phyloP scores from a whole-genome alignment of 2,888 invertebrate genomes.

The Luffia ferchaultella region DNA sequence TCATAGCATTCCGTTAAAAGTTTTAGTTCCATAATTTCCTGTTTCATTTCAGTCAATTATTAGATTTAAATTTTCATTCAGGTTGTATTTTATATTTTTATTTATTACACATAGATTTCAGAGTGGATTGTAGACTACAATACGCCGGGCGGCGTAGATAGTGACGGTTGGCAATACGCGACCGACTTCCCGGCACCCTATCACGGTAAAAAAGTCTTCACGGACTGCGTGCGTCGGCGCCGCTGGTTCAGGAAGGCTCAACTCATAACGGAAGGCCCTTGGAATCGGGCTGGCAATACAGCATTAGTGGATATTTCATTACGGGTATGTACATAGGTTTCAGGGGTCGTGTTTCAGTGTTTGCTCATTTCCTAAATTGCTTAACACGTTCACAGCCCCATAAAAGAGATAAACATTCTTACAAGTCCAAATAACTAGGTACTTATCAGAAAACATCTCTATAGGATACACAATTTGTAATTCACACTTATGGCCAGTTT shows the following conservation, averaged over 20 bases:
- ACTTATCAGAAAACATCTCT: neutral
- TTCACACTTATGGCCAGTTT: too few relatives aligned
- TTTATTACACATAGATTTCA: too few relatives aligned
- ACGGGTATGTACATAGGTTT: slow-evolving; percentile 67
- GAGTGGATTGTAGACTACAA: slow-evolving; percentile 95
- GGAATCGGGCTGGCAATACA: slow-evolving; percentile 88
- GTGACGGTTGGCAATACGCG: slow-evolving; percentile 95
- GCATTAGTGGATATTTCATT: slow-evolving; percentile 83
- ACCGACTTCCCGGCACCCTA: slow-evolving; percentile 90
- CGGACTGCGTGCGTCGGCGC: slow-evolving; percentile 86
- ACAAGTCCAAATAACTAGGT: neutral
- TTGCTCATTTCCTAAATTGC: too few relatives aligned
- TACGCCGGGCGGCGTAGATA: slow-evolving; percentile 88
- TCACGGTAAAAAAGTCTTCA: slow-evolving; percentile 85
- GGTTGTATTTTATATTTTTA: too few relatives aligned
- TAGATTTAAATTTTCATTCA: too few relatives aligned
- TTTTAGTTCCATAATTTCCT: too few relatives aligned
- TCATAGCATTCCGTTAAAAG: too few relatives aligned
- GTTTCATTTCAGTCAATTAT: too few relatives aligned
- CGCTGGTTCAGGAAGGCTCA: slow-evolving; percentile 87
- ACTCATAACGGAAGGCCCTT: slow-evolving; percentile 85
- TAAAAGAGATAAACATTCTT: neutral
- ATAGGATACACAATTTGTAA: too few relatives aligned
- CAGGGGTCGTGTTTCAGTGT: too few relatives aligned
- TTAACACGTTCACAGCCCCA: too few relatives aligned